These are phyloP conservation scores for Phaethornis superciliosus DNA, from an alignment of 2,113 vertebrate species.

Conservation along the genomic window DNA sequence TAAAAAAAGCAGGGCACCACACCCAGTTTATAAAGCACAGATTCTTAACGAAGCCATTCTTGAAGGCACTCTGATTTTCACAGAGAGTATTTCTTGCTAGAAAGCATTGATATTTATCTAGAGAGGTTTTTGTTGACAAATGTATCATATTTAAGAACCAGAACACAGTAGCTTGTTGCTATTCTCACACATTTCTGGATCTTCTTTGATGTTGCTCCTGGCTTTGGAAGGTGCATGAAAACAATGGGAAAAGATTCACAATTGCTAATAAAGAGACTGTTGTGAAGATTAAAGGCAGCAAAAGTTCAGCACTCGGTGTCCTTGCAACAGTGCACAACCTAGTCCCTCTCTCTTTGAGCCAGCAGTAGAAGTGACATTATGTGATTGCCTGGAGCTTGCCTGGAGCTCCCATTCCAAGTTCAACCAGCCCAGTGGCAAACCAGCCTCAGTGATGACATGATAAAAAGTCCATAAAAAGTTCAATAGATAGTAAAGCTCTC, in stretches of 20 bases:
- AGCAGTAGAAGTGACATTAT: not conserved
- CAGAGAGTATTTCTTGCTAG: not conserved
- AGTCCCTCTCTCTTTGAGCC: not conserved
- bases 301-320: not conserved
- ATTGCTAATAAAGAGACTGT: not conserved
- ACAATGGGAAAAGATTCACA: not conserved
- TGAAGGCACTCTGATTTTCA: constrained; percentile 11
- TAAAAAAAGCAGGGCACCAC: constrained; percentile 5
- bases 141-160: not conserved
- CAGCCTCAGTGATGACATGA: not conserved
- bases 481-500: not conserved
- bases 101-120: not conserved
- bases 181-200: not conserved
- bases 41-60: constrained; percentile 7
- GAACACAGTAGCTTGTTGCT: not conserved
- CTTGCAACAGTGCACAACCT: not conserved
- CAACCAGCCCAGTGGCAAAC: not conserved
- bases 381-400: not conserved
- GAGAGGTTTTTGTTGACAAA: not conserved
- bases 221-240: not conserved
- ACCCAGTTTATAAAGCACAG: constrained; percentile 30
- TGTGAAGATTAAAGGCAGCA: not conserved
- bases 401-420: not conserved
- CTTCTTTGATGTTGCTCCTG: not conserved
- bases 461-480: not conserved